A percentile compares a stretch with the other conserved stretches of the same genome.
phyloP scores from a whole-genome alignment of 2,888 invertebrate genomes.

The Lasioglossum calceatum region DNA sequence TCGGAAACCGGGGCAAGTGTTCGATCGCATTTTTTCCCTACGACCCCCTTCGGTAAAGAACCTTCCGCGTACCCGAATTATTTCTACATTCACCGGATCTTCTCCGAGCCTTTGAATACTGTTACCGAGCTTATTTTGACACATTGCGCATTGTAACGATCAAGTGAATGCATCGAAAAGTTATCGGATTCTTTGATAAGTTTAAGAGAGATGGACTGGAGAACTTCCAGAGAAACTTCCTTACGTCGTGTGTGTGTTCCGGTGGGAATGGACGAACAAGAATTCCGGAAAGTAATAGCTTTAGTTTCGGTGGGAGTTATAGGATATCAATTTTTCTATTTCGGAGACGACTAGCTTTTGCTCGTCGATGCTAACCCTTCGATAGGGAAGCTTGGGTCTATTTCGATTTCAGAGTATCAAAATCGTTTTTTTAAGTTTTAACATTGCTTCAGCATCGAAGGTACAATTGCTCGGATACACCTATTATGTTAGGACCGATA shows the following conservation, averaged over 20 bases:
- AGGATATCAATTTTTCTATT: too few species aligned
- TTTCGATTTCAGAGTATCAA: too few species aligned
- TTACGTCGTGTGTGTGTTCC: background rate
- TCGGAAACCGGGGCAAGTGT: slow-evolving; percentile 54
- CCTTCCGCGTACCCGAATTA: slow-evolving; percentile 23
- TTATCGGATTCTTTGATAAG: background rate
- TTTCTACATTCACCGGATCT: slow-evolving; percentile 14
- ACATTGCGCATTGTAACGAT: background rate
- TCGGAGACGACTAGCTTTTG: too few species aligned
- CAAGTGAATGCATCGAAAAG: background rate
- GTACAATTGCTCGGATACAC: too few species aligned
- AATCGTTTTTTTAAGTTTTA: too few species aligned
- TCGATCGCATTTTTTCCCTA: slow-evolving; percentile 25
- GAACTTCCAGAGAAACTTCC: background rate
- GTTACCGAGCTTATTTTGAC: background rate
- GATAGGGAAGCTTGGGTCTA: too few species aligned
- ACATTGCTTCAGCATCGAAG: too few species aligned
- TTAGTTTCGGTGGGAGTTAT: too few species aligned
- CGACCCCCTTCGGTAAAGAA: slow-evolving; percentile 28
- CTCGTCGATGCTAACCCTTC: too few species aligned
- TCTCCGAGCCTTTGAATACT: background rate
- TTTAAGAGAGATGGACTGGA: background rate
- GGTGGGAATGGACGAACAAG: background rate
- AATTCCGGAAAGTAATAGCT: background rate
- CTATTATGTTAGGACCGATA: too few species aligned